phyloP scores from a whole-genome alignment of 2,797 vertebrate species.

The Tenualosa ilisha region DNA sequence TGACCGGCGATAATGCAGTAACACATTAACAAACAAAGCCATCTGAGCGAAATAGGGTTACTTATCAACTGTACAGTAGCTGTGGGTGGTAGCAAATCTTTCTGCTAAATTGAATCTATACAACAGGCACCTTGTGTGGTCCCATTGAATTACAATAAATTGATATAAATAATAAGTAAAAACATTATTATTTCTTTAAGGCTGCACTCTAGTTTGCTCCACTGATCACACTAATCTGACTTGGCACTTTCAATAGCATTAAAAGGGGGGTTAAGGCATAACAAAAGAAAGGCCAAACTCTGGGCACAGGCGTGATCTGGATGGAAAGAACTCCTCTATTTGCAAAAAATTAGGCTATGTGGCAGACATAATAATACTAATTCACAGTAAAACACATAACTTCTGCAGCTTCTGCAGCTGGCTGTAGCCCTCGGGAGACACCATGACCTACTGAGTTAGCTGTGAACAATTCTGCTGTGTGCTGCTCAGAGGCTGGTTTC shows the following conservation, averaged over 20 bases:
- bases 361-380: not conserved
- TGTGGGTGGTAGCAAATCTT: not conserved
- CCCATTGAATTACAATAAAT: not conserved
- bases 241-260: not conserved
- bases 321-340: not conserved
- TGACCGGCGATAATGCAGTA: slow-evolving; percentile 33
- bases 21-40: slow-evolving; percentile 36
- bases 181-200: not conserved
- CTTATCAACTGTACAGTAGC: slow-evolving; percentile 17
- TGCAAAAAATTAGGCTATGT: not conserved
- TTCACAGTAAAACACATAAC: not conserved
- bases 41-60: not conserved
- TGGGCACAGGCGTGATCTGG: not conserved
- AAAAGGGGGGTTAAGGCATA: not conserved
- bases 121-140: not conserved
- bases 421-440: not conserved
- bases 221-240: not conserved
- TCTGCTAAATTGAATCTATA: not conserved
- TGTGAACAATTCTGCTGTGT: slow-evolving; percentile 18
- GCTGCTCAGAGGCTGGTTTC: slow-evolving; percentile 15
- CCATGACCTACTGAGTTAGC: slow-evolving; percentile 18
- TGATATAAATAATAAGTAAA: not conserved
- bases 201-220: not conserved
- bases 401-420: not conserved
- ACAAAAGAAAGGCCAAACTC: not conserved